Conservation (phyloP, 1,140 invertebrate species). For the Drosophila setifemur region DNA sequence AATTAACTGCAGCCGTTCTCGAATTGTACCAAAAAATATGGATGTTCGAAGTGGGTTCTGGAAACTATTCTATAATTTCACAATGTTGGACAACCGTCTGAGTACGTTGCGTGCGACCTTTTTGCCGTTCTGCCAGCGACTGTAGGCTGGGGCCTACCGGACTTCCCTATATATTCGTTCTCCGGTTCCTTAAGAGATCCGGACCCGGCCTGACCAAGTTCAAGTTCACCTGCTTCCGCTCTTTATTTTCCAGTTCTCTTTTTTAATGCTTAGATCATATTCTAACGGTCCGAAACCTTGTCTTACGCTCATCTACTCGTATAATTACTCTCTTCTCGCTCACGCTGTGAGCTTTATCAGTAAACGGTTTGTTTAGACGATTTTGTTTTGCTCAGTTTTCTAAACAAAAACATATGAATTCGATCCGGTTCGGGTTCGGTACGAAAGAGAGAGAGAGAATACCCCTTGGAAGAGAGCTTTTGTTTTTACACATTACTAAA, state of each 20-base stretch:
- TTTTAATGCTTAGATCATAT: slow-evolving; percentile 3
- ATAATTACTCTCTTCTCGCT: not conserved
- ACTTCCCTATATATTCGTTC: slow-evolving; percentile 18
- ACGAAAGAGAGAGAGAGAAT: not conserved
- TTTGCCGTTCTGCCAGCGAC: slow-evolving; percentile 20
- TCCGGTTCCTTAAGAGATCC: not conserved
- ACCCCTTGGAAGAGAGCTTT: not conserved
- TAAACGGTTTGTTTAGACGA: not conserved
- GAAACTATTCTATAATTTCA: slow-evolving; percentile 35
- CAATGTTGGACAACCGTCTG: not conserved
- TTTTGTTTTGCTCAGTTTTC: slow-evolving; percentile 37
- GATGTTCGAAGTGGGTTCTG: slow-evolving; percentile 3
- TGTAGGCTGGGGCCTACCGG: not conserved
- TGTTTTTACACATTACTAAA: not conserved
- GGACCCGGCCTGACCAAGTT: not conserved
- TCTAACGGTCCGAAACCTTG: not conserved
- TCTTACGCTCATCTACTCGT: not conserved
- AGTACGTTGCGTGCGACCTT: not conserved
- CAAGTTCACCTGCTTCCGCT: slow-evolving; percentile 21
- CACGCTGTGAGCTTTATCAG: not conserved
- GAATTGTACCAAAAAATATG: not conserved
- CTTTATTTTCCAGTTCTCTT: slow-evolving; percentile 1
- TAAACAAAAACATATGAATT: slow-evolving; percentile 13
- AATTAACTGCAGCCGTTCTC: slow-evolving; percentile 16
- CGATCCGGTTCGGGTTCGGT: not conserved